Conservation (phyloP, 2,888 invertebrate species). For the Philereme vetulata region DNA sequence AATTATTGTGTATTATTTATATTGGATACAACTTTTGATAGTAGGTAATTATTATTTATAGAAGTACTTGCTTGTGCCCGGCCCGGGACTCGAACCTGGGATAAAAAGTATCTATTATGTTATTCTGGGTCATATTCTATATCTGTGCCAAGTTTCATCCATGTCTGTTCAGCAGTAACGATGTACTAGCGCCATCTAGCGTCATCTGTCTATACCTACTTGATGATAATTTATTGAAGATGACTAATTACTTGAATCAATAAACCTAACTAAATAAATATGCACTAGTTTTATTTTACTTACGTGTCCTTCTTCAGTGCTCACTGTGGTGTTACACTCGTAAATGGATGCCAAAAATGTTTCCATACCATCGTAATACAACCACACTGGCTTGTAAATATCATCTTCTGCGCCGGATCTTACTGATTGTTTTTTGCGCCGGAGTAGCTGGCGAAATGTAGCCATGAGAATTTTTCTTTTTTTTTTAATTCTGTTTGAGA, state of each 20-base stretch:
- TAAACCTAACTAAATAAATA: too few species aligned
- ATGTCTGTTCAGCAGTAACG: conserved; percentile 14
- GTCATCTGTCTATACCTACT: conserved; percentile 17
- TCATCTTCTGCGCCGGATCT: conserved; percentile 13
- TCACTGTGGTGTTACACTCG: conserved; percentile 1
- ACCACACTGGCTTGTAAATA: conserved; percentile 15
- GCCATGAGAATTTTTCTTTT: conserved; percentile 13
- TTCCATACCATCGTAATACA: conserved; percentile 15
- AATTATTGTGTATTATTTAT: conserved; percentile 1
- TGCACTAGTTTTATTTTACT: conserved; percentile 16
- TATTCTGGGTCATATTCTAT: conserved; percentile 14
- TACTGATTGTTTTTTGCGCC: conserved; percentile 10
- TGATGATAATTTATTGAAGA: conserved; percentile 15
- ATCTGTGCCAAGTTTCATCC: conserved; percentile 16
- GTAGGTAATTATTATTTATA: conserved; percentile 1
- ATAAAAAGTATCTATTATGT: conserved; percentile 15
- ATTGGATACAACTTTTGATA: conserved; percentile 1
- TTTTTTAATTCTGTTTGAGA: conserved; percentile 8
- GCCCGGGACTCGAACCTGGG: conserved; percentile 5
- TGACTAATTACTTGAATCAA: conserved; percentile 13
- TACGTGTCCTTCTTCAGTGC: conserved; percentile 12
- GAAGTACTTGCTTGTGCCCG: conserved; percentile 1
- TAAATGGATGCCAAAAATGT: conserved; percentile 12
- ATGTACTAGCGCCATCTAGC: conserved; percentile 14
- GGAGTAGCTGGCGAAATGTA: conserved; percentile 9